phyloP scores from a whole-genome alignment of 2,888 invertebrate species.

The Agrochola litura region DNA sequence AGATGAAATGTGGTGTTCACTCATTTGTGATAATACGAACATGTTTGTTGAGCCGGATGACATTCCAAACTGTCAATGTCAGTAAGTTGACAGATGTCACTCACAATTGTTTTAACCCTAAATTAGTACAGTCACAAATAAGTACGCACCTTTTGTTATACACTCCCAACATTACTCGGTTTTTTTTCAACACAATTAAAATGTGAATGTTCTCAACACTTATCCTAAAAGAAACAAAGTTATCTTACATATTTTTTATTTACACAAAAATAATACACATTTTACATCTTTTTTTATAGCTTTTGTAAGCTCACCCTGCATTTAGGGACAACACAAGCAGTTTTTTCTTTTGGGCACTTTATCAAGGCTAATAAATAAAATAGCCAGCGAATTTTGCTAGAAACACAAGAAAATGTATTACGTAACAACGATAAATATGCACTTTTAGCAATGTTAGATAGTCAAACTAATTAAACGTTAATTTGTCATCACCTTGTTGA shows the following conservation, averaged over 20 bases:
- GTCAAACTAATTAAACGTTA: slow-evolving; percentile 15
- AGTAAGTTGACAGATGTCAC: slow-evolving; percentile 21
- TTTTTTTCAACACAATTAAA: slow-evolving; percentile 81
- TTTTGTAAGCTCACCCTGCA: slow-evolving; percentile 54
- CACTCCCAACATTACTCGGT: slow-evolving; percentile 47
- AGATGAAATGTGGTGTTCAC: slow-evolving; percentile 54
- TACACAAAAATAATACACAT: slow-evolving; percentile 73
- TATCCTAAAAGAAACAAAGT: slow-evolving; percentile 77
- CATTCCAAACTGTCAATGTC: slow-evolving; percentile 33
- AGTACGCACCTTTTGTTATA: slow-evolving; percentile 56
- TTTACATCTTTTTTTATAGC: slow-evolving; percentile 47
- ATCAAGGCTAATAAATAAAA: slow-evolving; percentile 35
- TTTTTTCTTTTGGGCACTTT: slow-evolving; percentile 40
- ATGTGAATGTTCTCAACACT: slow-evolving; percentile 85
- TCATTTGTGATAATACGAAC: slow-evolving; percentile 61
- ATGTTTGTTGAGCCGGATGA: slow-evolving; percentile 29
- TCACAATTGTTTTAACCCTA: slow-evolving; percentile 30
- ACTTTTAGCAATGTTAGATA: slow-evolving; percentile 32
- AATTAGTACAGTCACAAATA: slow-evolving; percentile 62
- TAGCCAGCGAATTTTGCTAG: slow-evolving; percentile 14
- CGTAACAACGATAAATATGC: slow-evolving; percentile 43
- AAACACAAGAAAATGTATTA: slow-evolving; percentile 17
- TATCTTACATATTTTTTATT: slow-evolving; percentile 77
- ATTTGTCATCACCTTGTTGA: slow-evolving; percentile 32
- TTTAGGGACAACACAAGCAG: slow-evolving; percentile 48